These are phyloP conservation scores for Castor canadensis DNA, from an alignment of 2,113 vertebrate genomes.

Conservation along the genomic window DNA sequence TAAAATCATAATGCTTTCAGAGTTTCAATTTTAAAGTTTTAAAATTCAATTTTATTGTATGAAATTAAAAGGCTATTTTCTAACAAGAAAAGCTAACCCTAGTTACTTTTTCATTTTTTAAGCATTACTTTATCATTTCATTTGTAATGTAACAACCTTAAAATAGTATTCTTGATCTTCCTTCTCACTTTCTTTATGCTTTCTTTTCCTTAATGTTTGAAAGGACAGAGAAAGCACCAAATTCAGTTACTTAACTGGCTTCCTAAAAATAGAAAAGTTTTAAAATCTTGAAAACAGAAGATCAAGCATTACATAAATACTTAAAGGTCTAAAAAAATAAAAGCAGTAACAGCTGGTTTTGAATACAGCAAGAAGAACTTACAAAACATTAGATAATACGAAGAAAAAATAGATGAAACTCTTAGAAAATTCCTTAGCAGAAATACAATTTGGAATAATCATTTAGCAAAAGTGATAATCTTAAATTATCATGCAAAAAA, in stretches of 20 bases:
- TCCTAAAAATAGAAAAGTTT: not conserved
- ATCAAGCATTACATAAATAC: not conserved
- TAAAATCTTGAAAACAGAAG: not conserved
- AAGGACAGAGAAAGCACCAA: not conserved
- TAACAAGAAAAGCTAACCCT: slow-evolving; percentile 27
- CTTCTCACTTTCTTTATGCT: not conserved
- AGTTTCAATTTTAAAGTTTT: slow-evolving; percentile 22
- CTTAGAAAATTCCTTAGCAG: slow-evolving; percentile 28
- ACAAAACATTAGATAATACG: not conserved
- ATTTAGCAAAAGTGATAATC: not conserved
- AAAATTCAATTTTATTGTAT: not conserved
- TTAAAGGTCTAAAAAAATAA: slow-evolving; percentile 5
- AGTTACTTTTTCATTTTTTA: not conserved
- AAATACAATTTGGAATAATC: slow-evolving; percentile 12
- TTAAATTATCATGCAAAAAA: slow-evolving; percentile 29
- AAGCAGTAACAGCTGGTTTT: not conserved
- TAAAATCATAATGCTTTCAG: slow-evolving; percentile 20
- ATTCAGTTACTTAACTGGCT: slow-evolving; percentile 47
- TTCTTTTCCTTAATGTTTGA: not conserved
- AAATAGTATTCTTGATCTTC: not conserved
- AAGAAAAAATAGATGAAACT: not conserved
- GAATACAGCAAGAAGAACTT: not conserved
- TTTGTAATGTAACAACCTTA: not conserved
- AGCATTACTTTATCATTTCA: not conserved
- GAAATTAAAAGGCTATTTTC: slow-evolving; percentile 48